Percentiles rank a stretch among this genome's conserved stretches.
These are phyloP conservation scores for Seira musarum DNA, from an alignment of 2,888 invertebrate genomes.

Conservation along the genomic window DNA sequence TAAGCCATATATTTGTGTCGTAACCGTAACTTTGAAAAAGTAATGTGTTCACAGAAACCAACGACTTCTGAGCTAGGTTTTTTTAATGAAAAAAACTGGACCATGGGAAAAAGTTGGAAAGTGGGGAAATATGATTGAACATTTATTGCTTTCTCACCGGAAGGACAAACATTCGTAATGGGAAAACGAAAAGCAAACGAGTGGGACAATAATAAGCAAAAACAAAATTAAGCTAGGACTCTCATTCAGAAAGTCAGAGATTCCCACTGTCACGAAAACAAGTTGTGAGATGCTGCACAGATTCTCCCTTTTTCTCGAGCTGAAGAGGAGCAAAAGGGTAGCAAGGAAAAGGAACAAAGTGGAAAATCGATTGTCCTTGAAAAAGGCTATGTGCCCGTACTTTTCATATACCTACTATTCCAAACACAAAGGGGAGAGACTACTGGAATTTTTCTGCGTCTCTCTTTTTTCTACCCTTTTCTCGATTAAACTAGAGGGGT, in stretches of 20 bases:
- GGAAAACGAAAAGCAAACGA: background rate
- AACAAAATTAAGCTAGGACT: background rate
- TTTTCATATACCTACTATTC: background rate
- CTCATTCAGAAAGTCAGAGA: background rate
- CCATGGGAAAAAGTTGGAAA: background rate
- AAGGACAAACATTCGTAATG: background rate
- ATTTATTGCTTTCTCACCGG: background rate
- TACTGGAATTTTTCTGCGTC: background rate
- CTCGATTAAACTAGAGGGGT: background rate
- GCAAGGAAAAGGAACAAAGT: slow-evolving; percentile 27
- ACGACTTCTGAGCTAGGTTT: too few species aligned
- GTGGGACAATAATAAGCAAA: background rate
- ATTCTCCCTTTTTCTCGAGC: slow-evolving; percentile 21
- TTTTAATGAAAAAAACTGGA: too few species aligned
- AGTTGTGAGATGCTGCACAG: slow-evolving; percentile 9
- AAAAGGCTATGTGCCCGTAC: slow-evolving; percentile 54
- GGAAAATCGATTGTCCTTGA: slow-evolving; percentile 69
- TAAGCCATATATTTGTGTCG: background rate
- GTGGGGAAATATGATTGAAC: background rate
- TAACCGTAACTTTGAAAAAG: too few species aligned
- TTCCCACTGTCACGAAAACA: background rate
- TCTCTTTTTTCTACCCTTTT: background rate
- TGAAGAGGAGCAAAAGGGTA: background rate
- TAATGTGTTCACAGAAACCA: too few species aligned
- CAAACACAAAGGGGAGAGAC: slow-evolving; percentile 13